Evolutionary conservation across 2,797 vertebrate species (phyloP).

Genomic region (Chanos chanos): DNA sequence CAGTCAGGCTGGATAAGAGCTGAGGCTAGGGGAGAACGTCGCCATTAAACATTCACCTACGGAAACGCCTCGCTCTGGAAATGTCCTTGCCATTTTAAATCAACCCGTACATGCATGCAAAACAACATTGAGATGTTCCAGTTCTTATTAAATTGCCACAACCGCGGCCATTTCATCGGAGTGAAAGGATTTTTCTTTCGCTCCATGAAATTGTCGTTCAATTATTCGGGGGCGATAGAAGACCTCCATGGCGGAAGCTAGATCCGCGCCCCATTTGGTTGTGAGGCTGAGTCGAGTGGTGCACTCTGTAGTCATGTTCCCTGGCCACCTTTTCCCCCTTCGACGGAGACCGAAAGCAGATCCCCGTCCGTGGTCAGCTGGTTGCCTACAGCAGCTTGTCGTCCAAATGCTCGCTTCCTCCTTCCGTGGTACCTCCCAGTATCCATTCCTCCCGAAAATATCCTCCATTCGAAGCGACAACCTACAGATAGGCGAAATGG

Average conservation of each 20-base stretch:
- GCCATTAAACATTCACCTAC: constrained; percentile 70
- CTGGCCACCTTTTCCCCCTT: constrained; percentile 71
- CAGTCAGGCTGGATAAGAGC: constrained; percentile 28
- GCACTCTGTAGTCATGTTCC: constrained; percentile 73
- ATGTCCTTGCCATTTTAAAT: constrained; percentile 41
- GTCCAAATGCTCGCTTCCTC: constrained; percentile 68
- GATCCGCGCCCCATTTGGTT: constrained; percentile 65
- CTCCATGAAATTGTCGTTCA: background rate
- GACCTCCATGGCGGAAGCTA: constrained; percentile 65
- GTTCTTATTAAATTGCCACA: background rate
- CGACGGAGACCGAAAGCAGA: constrained; percentile 76
- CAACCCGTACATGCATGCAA: background rate
- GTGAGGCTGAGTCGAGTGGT: constrained; percentile 71
- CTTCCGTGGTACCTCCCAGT: constrained; percentile 76
- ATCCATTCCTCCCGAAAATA: constrained; percentile 60
- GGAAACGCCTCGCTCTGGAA: constrained; percentile 72
- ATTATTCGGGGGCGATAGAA: constrained; percentile 29
- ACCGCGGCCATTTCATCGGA: constrained; percentile 25
- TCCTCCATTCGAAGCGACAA: constrained; percentile 65
- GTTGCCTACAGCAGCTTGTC: constrained; percentile 77
- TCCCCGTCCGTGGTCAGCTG: constrained; percentile 80
- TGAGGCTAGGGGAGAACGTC: constrained; percentile 44
- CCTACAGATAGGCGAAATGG: constrained; percentile 52
- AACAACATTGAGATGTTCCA: background rate
- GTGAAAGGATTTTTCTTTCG: background rate